Conservation (phyloP, 2,113 vertebrate genomes). For the Tylochromis polylepis region DNA sequence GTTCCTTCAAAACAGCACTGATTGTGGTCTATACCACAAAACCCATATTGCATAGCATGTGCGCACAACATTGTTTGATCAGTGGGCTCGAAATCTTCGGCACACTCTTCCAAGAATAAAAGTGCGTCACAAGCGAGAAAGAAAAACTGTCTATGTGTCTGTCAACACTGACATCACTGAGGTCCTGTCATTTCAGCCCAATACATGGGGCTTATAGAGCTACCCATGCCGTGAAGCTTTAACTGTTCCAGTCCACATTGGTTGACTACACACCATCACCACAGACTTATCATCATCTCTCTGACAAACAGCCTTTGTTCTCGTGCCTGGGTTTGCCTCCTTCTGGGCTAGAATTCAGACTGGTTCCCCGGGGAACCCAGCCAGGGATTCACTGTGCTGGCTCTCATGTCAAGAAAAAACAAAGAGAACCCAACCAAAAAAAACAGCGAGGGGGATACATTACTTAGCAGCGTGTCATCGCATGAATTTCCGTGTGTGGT, state of each 20-base stretch:
- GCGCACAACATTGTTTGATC: constrained; percentile 6
- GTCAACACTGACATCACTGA: constrained; percentile 4
- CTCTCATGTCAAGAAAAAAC: constrained; percentile 9
- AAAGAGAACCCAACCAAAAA: constrained; percentile 1
- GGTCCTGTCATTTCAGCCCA: background rate
- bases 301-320: constrained; percentile 35
- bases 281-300: constrained; percentile 30
- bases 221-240: background rate
- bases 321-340: background rate
- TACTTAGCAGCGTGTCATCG: background rate
- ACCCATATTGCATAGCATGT: background rate
- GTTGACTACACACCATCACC: constrained; percentile 14
- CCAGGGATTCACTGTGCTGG: constrained; percentile 28
- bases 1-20: constrained; percentile 6
- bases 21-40: constrained; percentile 17
- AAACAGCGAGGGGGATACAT: background rate
- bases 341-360: constrained; percentile 14
- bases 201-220: background rate
- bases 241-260: constrained; percentile 12
- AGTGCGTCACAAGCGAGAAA: constrained; percentile 27
- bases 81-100: constrained; percentile 22
- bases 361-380: constrained; percentile 1
- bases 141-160: constrained; percentile 5
- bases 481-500: background rate
- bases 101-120: constrained; percentile 38